Conservation (phyloP, 2,113 vertebrate genomes). For the Panthera uncia region DNA sequence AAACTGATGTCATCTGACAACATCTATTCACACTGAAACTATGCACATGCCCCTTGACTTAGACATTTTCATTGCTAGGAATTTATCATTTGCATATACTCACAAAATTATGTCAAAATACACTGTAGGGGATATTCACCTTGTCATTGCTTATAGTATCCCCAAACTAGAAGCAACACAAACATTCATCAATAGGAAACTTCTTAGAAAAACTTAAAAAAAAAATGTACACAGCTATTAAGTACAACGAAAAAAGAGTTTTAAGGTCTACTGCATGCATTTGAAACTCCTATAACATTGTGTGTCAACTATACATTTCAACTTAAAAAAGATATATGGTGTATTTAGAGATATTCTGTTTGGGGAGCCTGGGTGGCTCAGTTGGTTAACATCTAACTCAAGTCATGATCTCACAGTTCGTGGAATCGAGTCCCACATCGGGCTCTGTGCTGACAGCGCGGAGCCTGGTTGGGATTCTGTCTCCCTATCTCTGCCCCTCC, state of each 20-base stretch:
- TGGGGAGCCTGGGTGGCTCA: too few species aligned
- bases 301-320: neutral
- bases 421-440: too few species aligned
- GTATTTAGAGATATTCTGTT: too few species aligned
- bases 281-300: neutral
- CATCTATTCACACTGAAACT: neutral
- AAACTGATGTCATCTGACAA: neutral
- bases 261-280: neutral
- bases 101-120: neutral
- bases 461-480: too few species aligned
- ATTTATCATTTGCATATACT: neutral
- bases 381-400: too few species aligned
- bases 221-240: neutral
- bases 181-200: neutral
- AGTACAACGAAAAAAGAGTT: neutral
- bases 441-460: too few species aligned
- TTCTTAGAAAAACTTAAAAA: neutral
- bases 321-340: neutral
- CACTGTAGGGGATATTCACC: neutral
- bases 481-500: too few species aligned
- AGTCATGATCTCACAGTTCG: too few species aligned
- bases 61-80: neutral
- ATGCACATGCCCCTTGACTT: neutral
- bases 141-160: neutral
- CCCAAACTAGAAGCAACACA: neutral